Evolutionary conservation across 2,113 vertebrate genomes (phyloP).

Genomic region (Spermophilus dauricus): DNA sequence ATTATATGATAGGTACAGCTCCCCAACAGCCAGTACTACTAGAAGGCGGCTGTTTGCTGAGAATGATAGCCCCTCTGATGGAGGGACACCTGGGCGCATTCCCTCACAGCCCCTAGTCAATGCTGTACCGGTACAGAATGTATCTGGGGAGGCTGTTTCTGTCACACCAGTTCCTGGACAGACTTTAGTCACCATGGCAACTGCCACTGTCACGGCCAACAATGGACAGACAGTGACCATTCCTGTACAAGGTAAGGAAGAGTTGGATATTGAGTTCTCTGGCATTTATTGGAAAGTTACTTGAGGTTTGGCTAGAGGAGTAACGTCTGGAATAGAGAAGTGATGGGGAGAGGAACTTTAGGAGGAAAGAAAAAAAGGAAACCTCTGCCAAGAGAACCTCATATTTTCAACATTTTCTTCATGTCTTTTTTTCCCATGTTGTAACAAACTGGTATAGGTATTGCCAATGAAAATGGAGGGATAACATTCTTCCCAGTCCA

Average conservation of each 20-base stretch:
- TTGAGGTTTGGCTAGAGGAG: not conserved
- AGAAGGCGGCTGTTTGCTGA: slow-evolving; percentile 90
- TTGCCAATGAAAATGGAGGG: slow-evolving; percentile 95
- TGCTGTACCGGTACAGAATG: slow-evolving; percentile 87
- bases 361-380: not conserved
- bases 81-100: slow-evolving; percentile 73
- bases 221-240: slow-evolving; percentile 93
- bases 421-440: not conserved
- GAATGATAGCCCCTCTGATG: slow-evolving; percentile 77
- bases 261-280: not conserved
- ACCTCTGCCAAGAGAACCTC: not conserved
- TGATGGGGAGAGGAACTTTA: fast-evolving
- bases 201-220: slow-evolving; percentile 92
- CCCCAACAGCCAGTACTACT: slow-evolving; percentile 89
- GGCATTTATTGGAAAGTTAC: not conserved
- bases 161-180: slow-evolving; percentile 92
- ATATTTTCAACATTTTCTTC: not conserved
- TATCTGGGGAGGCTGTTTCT: slow-evolving; percentile 86
- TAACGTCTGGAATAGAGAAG: fast-evolving
- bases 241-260: slow-evolving; percentile 90
- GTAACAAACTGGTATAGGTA: slow-evolving; percentile 87
- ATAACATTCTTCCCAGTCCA: slow-evolving; percentile 94
- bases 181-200: slow-evolving; percentile 95
- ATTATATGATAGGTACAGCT: slow-evolving; percentile 93
- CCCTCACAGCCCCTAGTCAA: slow-evolving; percentile 86